phyloP scores from a whole-genome alignment of 2,113 vertebrate genomes.

The Ramphastos sulfuratus region DNA sequence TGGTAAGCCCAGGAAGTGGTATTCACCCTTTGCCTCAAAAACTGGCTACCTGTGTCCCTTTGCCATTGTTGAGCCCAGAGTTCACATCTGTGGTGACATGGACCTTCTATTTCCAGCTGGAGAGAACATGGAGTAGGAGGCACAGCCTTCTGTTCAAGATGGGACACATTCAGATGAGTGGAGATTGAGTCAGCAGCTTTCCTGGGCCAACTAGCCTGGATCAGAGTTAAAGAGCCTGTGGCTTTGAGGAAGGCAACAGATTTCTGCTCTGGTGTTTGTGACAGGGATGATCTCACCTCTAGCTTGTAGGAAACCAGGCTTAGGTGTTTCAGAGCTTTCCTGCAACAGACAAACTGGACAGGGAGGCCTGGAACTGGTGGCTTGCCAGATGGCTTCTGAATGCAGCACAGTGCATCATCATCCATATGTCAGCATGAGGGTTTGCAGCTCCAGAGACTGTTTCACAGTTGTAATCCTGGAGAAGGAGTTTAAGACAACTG shows the following conservation, averaged over 20 bases:
- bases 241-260: not conserved
- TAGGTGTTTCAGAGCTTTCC: not conserved
- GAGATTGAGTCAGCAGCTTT: not conserved
- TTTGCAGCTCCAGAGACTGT: not conserved
- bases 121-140: not conserved
- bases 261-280: not conserved
- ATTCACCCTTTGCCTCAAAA: not conserved
- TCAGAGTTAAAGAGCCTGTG: not conserved
- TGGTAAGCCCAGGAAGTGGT: not conserved
- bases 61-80: not conserved
- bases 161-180: not conserved
- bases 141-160: not conserved
- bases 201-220: not conserved
- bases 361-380: not conserved
- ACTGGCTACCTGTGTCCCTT: not conserved
- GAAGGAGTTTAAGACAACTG: not conserved
- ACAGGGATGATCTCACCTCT: not conserved
- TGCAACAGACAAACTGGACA: not conserved
- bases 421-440: accelerated
- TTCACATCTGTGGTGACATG: not conserved
- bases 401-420: not conserved
- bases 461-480: not conserved
- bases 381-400: not conserved
- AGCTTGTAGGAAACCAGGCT: not conserved
- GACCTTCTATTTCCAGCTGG: not conserved